Conservation (phyloP, 2,888 invertebrate genomes). For the Chaetogeoica ovagalla region DNA sequence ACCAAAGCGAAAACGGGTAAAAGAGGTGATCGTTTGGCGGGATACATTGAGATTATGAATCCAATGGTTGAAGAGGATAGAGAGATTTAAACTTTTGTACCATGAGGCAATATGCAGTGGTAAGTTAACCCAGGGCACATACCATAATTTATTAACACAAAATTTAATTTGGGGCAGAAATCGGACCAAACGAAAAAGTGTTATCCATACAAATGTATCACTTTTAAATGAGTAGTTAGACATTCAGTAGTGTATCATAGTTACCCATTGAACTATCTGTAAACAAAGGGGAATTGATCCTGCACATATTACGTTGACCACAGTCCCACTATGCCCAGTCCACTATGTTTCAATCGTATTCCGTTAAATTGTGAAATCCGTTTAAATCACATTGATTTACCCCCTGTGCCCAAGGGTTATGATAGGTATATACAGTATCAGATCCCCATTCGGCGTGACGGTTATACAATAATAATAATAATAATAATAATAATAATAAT, state of each 20-base stretch:
- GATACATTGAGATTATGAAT: no score
- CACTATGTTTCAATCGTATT: background rate
- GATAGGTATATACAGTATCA: background rate
- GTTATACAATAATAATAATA: constrained; percentile 19
- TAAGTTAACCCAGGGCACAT: no score
- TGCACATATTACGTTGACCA: constrained; percentile 8
- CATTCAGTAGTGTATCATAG: background rate
- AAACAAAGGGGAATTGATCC: constrained; percentile 9
- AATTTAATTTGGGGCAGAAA: no score
- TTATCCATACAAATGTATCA: no score
- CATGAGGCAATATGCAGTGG: no score
- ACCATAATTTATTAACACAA: no score
- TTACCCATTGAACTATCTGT: background rate
- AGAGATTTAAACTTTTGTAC: no score
- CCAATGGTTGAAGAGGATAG: no score
- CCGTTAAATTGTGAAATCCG: constrained; percentile 10
- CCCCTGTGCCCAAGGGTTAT: background rate
- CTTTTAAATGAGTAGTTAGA: no score
- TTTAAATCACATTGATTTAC: constrained; percentile 32
- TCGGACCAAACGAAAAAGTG: no score
- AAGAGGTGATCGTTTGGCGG: no score
- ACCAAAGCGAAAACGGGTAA: no score
- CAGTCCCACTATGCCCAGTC: background rate
- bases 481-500: constrained; percentile 43
- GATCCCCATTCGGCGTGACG: background rate